phyloP scores from a whole-genome alignment of 2,888 invertebrate species.

The Cabera pusaria region DNA sequence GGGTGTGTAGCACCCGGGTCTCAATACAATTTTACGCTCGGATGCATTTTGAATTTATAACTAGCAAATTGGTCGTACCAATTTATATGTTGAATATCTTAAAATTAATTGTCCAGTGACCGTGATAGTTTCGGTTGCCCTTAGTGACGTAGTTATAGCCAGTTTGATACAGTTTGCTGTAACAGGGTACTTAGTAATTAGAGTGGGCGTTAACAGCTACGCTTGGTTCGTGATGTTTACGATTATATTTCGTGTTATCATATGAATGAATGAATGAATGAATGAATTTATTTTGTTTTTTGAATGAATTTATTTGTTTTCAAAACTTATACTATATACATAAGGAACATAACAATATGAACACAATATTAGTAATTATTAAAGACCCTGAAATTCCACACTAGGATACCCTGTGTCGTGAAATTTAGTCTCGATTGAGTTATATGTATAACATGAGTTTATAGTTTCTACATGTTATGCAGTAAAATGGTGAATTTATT shows the following conservation, averaged over 20 bases:
- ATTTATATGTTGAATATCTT: constrained; percentile 78
- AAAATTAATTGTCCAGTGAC: constrained; percentile 71
- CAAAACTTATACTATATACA: too few species aligned
- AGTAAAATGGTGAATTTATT: too few species aligned
- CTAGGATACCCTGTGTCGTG: too few species aligned
- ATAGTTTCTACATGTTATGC: too few species aligned
- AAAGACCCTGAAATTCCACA: too few species aligned
- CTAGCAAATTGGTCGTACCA: constrained; percentile 77
- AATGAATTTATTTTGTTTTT: too few species aligned
- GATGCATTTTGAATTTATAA: constrained; percentile 82
- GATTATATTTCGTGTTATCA: constrained; percentile 1
- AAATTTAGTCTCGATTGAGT: too few species aligned
- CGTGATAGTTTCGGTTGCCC: constrained; percentile 45
- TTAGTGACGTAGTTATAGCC: constrained; percentile 22
- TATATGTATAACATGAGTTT: too few species aligned
- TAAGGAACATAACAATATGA: too few species aligned
- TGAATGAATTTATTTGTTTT: too few species aligned
- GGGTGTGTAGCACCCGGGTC: constrained; percentile 57
- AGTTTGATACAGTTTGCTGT: constrained; percentile 27
- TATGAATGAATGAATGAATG: too few species aligned
- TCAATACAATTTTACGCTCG: constrained; percentile 78
- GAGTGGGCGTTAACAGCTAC: constrained; percentile 5
- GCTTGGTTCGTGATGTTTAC: background rate
- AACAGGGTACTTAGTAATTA: constrained; percentile 16
- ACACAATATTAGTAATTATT: too few species aligned